Evolutionary conservation across 2,888 invertebrate species (phyloP), one percentile per base, ranked within the genome.

Genomic region (Chironomus tentans): DNA sequence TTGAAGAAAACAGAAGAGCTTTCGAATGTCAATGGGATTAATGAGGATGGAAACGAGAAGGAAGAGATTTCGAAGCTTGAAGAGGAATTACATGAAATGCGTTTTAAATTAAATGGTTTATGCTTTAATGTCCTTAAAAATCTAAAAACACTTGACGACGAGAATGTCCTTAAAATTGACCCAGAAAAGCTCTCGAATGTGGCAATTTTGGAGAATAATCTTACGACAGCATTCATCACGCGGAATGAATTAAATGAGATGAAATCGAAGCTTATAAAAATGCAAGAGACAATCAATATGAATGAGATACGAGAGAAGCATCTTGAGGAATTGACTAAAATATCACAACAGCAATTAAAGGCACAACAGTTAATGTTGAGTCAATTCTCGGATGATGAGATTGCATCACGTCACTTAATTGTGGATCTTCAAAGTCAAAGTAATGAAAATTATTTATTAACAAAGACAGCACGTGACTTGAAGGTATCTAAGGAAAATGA

Each of bases 361-460:
- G 82, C 82, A 0, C 83, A 84, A 73, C 84, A 84, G 71, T 80
- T 80, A 62, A 77, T 83, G 21, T 79, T 84, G 13, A 82, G 81
- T 46, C 83, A 83, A 71, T 80, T 83, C 38, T 83, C 83, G 0
- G 84, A 84, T 77, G 84, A 82, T 74, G 84, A 84, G 75, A 82
- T 84, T 4, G 81, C 79, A 56, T 69, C 84, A 69, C 80, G 84
- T 2, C 84, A 84, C 78, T 78, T 83, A 48, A 83, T 84, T 65
- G 83, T 84, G 2, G 84, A 84, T 80, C 78, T 84, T 6, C 84
- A 84, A 77, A 83, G 82, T 76, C 80, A 80, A 10, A 81, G 81
- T 28, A 81, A 82, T 69, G 83, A 84, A 28, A 84, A 83, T 24
- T 79, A 83, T 28, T 70, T 84, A 69, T 77, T 84, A 77, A 81